These are phyloP conservation scores for Polypedilum vanderplanki DNA, from an alignment of 1,140 invertebrate genomes.

Conservation along the genomic window DNA sequence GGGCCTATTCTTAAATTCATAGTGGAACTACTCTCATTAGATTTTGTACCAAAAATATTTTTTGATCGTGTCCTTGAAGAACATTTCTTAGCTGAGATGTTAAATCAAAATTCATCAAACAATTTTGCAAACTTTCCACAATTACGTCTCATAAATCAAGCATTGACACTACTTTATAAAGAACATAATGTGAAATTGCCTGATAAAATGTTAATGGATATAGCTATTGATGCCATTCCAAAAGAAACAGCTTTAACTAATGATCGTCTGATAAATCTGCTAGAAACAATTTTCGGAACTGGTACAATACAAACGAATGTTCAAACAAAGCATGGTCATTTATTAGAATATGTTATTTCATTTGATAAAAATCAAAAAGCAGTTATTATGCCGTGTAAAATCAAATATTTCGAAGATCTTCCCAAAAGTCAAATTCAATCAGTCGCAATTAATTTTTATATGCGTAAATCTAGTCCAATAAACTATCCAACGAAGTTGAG, in stretches of 20 bases:
- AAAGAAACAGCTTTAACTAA: background rate
- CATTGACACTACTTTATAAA: background rate
- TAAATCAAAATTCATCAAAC: background rate
- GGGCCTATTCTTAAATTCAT: background rate
- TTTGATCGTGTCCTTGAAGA: background rate
- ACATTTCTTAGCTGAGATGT: background rate
- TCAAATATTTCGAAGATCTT: background rate
- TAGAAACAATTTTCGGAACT: background rate
- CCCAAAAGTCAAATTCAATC: slow-evolving; percentile 16
- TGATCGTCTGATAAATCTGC: background rate
- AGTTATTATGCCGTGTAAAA: background rate
- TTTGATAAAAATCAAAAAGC: background rate
- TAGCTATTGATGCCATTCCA: background rate
- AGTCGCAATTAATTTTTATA: background rate
- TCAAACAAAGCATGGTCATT: background rate
- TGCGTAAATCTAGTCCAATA: background rate
- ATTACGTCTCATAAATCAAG: background rate
- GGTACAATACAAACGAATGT: background rate
- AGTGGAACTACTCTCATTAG: background rate
- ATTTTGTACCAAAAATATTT: background rate
- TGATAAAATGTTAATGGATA: background rate
- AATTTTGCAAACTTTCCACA: background rate
- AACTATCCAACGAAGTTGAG: background rate
- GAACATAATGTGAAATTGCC: background rate
- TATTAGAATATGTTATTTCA: background rate